Conservation (phyloP, 2,113 vertebrate genomes). For the Sebastes schlegelii region DNA sequence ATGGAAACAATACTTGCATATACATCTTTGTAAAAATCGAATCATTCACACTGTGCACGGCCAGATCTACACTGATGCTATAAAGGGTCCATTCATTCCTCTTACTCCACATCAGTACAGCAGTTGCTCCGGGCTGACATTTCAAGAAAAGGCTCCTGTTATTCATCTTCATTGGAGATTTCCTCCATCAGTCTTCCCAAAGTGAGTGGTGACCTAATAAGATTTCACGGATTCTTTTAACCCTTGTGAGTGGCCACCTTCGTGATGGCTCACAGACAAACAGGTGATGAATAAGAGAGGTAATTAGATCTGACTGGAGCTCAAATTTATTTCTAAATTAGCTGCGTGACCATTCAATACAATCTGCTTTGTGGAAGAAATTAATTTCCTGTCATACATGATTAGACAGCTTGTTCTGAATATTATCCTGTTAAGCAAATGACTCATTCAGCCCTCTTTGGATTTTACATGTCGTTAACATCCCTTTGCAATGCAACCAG, state of each 20-base stretch:
- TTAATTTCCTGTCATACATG: constrained; percentile 70
- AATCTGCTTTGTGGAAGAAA: constrained; percentile 56
- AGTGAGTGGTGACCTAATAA: constrained; percentile 35
- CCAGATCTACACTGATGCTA: not conserved
- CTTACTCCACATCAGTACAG: not conserved
- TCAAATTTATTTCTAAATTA: constrained; percentile 60
- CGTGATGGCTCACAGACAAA: constrained; percentile 46
- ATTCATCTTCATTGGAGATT: constrained; percentile 44
- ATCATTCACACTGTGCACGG: not conserved
- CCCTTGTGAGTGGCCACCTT: constrained; percentile 37
- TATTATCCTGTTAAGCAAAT: constrained; percentile 50
- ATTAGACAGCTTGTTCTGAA: constrained; percentile 67
- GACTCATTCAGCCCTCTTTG: constrained; percentile 35
- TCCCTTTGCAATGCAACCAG: too few relatives aligned
- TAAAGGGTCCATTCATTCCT: constrained; percentile 9
- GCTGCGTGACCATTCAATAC: constrained; percentile 26
- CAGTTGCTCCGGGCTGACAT: constrained; percentile 22
- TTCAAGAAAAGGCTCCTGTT: constrained; percentile 24
- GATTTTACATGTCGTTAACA: constrained; percentile 30
- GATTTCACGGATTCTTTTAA: constrained; percentile 53
- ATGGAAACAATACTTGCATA: not conserved
- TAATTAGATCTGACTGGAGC: constrained; percentile 66
- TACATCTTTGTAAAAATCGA: not conserved
- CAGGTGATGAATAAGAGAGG: constrained; percentile 67
- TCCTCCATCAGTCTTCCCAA: constrained; percentile 29